Percentiles rank a stretch among this genome's conserved stretches.
Conservation (phyloP, 2,888 invertebrate genomes). For the Epicampocera succincta region DNA sequence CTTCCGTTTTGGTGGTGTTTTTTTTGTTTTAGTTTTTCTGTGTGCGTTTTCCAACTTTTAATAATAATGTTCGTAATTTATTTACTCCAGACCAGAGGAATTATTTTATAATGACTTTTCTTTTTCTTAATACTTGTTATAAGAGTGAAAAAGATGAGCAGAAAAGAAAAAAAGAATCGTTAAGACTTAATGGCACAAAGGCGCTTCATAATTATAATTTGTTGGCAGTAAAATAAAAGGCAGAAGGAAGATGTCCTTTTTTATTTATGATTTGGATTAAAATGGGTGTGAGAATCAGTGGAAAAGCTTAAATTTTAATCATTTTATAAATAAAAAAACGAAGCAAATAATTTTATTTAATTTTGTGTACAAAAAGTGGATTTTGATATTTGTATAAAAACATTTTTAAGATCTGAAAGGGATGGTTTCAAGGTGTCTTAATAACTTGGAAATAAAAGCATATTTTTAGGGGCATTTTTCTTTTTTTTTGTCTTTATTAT, state of each 20-base stretch:
- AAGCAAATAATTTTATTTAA: not conserved
- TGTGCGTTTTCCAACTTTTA: constrained; percentile 41
- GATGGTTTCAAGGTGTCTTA: too few species aligned
- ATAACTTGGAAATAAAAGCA: too few species aligned
- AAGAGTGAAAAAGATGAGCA: constrained; percentile 4
- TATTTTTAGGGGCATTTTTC: too few species aligned
- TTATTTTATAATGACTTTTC: constrained; percentile 65
- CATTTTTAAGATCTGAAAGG: too few species aligned
- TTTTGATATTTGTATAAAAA: too few species aligned
- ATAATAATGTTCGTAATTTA: constrained; percentile 67
- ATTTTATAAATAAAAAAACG: too few species aligned
- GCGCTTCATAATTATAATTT: constrained; percentile 33
- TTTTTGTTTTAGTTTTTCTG: constrained; percentile 8
- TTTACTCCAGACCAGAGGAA: constrained; percentile 52
- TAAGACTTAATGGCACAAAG: constrained; percentile 50
- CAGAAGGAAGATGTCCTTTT: constrained; percentile 15
- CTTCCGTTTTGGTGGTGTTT: constrained; percentile 65
- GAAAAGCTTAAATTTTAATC: not conserved
- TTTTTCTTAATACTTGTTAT: constrained; percentile 55
- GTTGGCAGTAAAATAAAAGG: not conserved
- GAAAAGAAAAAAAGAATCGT: constrained; percentile 4
- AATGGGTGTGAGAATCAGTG: not conserved
- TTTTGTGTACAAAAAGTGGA: too few species aligned
- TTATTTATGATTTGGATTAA: constrained; percentile 28
- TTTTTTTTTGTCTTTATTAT: too few species aligned